A percentile compares a stretch with the other conserved stretches of the same genome.
phyloP scores from a whole-genome alignment of 1,140 invertebrate species.

The Papilio machaon region DNA sequence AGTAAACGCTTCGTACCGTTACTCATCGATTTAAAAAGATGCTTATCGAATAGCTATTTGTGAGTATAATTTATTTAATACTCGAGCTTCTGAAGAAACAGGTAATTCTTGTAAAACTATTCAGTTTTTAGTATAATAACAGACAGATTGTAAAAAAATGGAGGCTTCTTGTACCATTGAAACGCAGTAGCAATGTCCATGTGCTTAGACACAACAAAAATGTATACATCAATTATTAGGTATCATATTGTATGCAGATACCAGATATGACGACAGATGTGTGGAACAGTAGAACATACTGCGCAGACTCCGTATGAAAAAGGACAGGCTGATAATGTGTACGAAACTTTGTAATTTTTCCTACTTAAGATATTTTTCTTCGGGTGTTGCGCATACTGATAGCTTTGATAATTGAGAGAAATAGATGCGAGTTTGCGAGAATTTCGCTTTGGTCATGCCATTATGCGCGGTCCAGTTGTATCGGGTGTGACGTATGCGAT shows the following conservation, averaged over 20 bases:
- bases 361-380: not conserved
- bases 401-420: not conserved
- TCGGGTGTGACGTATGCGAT: slow-evolving; percentile 48
- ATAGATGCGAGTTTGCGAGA: slow-evolving; percentile 26
- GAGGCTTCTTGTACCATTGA: not conserved
- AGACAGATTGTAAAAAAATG: not conserved
- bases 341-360: not conserved
- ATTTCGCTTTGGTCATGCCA: slow-evolving; percentile 44
- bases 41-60: slow-evolving; percentile 11
- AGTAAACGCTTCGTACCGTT: not conserved
- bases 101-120: not conserved
- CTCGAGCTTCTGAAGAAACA: not conserved
- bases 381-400: not conserved
- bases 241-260: too few relatives aligned
- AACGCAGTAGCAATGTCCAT: not conserved
- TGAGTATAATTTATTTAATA: slow-evolving; percentile 16
- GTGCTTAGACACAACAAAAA: not conserved
- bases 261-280: too few relatives aligned
- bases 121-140: not conserved
- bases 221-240: not conserved
- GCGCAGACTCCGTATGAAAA: too few relatives aligned
- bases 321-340: too few relatives aligned
- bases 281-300: too few relatives aligned
- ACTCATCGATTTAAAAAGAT: slow-evolving; percentile 16
- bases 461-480: slow-evolving; percentile 59